phyloP scores from a whole-genome alignment of 2,113 vertebrate species.

The Heptranchias perlo region DNA sequence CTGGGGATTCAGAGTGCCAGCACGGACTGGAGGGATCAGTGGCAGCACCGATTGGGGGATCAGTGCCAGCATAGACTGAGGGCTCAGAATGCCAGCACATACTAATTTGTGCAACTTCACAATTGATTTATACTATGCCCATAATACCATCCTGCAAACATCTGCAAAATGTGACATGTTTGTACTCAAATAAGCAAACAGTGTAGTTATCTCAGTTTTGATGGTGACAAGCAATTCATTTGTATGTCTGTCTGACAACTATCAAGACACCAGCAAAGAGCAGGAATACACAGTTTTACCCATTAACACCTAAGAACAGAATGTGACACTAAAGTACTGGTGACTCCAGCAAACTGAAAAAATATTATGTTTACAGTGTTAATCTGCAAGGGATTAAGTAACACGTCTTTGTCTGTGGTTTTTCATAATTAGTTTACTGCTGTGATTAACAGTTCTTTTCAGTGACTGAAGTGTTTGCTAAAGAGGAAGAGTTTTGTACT shows the following conservation, averaged over 20 bases:
- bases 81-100: not conserved
- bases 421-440: constrained; percentile 32
- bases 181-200: not conserved
- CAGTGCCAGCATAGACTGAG: not conserved
- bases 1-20: too few species aligned
- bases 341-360: constrained; percentile 27
- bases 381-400: constrained; percentile 30
- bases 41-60: too few species aligned
- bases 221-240: constrained; percentile 13
- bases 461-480: constrained; percentile 14
- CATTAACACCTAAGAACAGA: constrained; percentile 13
- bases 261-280: not conserved
- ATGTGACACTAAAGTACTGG: constrained; percentile 15
- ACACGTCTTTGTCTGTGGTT: constrained; percentile 29
- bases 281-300: constrained; percentile 24
- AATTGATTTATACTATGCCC: not conserved
- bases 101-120: not conserved
- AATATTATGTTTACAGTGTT: constrained; percentile 31
- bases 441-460: not conserved
- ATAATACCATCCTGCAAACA: not conserved
- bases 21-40: too few species aligned
- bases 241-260: constrained; percentile 13
- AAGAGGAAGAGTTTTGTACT: not conserved
- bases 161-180: not conserved
- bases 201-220: constrained; percentile 24